These are phyloP conservation scores for Melikaiella ostensackeni DNA, from an alignment of 2,888 invertebrate genomes.

Conservation along the genomic window DNA sequence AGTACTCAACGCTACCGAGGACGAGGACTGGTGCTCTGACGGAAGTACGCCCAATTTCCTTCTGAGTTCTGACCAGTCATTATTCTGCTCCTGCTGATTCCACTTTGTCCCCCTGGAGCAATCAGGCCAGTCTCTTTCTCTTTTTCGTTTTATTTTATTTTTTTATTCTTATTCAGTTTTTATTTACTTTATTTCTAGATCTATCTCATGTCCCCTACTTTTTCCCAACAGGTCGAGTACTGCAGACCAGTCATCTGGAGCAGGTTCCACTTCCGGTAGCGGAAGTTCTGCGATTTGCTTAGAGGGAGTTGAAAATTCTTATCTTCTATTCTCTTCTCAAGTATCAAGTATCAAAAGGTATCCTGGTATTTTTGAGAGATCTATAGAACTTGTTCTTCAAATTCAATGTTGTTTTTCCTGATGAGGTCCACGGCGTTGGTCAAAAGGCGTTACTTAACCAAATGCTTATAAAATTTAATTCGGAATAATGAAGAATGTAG, in stretches of 20 bases:
- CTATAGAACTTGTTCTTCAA: too few relatives aligned
- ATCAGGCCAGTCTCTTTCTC: slow-evolving; percentile 27
- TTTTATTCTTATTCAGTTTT: too few relatives aligned
- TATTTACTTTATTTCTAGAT: background rate
- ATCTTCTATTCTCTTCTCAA: too few relatives aligned
- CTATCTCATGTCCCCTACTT: background rate
- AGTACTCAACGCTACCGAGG: background rate
- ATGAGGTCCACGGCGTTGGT: too few relatives aligned
- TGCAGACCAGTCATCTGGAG: too few relatives aligned
- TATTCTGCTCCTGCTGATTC: background rate
- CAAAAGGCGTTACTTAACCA: too few relatives aligned
- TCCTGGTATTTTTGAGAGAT: too few relatives aligned
- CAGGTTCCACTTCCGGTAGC: background rate
- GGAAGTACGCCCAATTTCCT: slow-evolving; percentile 58
- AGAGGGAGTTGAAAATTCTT: background rate
- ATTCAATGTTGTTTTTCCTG: too few relatives aligned
- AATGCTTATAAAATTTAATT: too few relatives aligned
- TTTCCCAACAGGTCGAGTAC: background rate
- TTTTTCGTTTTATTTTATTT: slow-evolving; percentile 10
- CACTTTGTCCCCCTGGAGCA: slow-evolving; percentile 26
- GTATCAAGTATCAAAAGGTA: too few relatives aligned
- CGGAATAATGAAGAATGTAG: too few relatives aligned
- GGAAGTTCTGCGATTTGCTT: slow-evolving; percentile 33
- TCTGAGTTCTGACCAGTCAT: slow-evolving; percentile 51
- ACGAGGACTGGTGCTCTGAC: slow-evolving; percentile 43